These are phyloP conservation scores for Maniola hyperantus DNA, from an alignment of 2,888 invertebrate species.

Conservation along the genomic window DNA sequence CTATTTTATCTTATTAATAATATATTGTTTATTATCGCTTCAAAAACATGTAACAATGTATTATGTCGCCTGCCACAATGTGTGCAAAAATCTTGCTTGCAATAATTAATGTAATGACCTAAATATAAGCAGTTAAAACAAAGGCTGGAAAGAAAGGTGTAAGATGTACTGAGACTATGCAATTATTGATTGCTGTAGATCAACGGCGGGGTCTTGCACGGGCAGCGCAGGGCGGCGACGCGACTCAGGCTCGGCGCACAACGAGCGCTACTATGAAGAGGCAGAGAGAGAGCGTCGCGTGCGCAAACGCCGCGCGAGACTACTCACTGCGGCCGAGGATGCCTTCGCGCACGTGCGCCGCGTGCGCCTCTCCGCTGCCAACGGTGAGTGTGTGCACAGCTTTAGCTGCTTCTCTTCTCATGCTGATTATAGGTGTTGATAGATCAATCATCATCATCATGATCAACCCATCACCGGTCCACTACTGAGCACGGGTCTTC, in stretches of 20 bases:
- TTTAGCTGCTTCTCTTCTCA: too few relatives aligned
- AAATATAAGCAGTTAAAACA: not conserved
- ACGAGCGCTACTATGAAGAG: conserved; percentile 99
- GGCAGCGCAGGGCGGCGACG: conserved; percentile 90
- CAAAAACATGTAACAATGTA: not conserved
- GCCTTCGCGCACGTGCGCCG: conserved; percentile 98
- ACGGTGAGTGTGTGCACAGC: conserved; percentile 50
- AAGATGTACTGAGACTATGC: too few relatives aligned
- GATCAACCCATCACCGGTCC: too few relatives aligned
- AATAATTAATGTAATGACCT: not conserved
- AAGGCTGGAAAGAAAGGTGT: too few relatives aligned
- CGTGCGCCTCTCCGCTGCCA: conserved; percentile 75
- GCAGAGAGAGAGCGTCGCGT: conserved; percentile 97
- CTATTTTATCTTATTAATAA: not conserved
- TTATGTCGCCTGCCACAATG: not conserved
- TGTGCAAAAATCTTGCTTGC: not conserved
- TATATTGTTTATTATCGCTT: not conserved
- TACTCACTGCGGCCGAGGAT: conserved; percentile 97
- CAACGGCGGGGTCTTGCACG: conserved; percentile 60
- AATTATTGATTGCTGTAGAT: conserved; percentile 25
- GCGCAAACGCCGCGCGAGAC: conserved; percentile 93
- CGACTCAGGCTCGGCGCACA: conserved; percentile 95
- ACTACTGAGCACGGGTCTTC: not conserved
- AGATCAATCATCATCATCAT: too few relatives aligned
- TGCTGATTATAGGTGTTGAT: too few relatives aligned